Evolutionary conservation across 1,140 invertebrate species (phyloP).

Genomic region (Zophobas morio): DNA sequence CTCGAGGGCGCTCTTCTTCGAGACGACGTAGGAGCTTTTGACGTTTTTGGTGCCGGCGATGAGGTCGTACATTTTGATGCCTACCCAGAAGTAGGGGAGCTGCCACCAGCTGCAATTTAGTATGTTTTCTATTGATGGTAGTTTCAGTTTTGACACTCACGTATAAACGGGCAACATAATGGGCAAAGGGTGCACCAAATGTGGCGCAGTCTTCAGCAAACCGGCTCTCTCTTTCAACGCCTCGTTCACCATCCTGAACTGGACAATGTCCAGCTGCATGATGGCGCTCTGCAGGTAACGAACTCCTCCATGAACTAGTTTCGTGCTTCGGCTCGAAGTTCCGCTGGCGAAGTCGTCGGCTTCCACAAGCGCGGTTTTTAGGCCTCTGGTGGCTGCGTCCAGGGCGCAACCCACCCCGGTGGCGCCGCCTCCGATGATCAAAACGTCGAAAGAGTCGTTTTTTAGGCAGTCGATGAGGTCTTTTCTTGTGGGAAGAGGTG

Average conservation of each 20-base stretch:
- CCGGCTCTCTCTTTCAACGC: conserved; percentile 95
- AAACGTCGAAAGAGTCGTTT: conserved; percentile 85
- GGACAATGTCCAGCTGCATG: conserved; percentile 92
- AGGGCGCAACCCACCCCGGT: conserved; percentile 96
- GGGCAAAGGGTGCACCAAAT: conserved; percentile 95
- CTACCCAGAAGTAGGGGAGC: conserved; percentile 98
- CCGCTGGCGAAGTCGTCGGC: conserved; percentile 98
- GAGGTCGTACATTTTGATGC: conserved; percentile 98
- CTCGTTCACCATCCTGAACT: conserved; percentile 98
- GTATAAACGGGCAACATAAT: conserved; percentile 99
- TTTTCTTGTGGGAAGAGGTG: conserved; percentile 82
- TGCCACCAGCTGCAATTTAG: conserved; percentile 91
- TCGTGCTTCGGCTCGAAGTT: conserved; percentile 96
- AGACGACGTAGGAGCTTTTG: conserved; percentile 95
- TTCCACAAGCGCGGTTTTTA: conserved; percentile 97
- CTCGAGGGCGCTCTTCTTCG: conserved; percentile 94
- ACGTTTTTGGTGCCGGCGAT: conserved; percentile 96
- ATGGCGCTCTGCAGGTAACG: conserved; percentile 98
- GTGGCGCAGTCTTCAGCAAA: conserved; percentile 95
- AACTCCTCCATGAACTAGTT: conserved; percentile 99
- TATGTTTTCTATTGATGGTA: no score
- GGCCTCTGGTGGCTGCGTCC: conserved; percentile 90
- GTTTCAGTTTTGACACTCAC: conserved; percentile 71
- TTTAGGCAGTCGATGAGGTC: conserved; percentile 88
- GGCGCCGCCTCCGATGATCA: conserved; percentile 97